Conservation (phyloP, 2,888 invertebrate species). For the Embidobia sp. region DNA sequence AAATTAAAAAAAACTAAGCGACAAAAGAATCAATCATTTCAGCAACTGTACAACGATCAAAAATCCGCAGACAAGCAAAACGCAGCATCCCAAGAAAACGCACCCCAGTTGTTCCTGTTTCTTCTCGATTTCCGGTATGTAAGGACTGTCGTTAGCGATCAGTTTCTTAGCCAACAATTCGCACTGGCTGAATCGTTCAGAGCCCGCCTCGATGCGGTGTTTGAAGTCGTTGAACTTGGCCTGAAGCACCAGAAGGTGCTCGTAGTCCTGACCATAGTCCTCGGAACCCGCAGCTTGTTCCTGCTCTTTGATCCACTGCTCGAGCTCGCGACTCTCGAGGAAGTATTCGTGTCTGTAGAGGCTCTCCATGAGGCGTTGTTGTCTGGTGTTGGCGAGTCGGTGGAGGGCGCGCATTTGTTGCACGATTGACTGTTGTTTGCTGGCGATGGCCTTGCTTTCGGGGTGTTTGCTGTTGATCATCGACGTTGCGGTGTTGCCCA, state of each 20-base stretch:
- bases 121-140: conserved; percentile 91
- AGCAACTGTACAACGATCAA: no score
- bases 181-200: conserved; percentile 94
- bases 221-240: conserved; percentile 97
- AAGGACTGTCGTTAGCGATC: conserved; percentile 91
- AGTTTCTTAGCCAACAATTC: conserved; percentile 95
- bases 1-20: no score
- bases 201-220: conserved; percentile 93
- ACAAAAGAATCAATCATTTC: no score
- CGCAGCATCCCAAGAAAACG: no score
- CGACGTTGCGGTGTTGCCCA: conserved; percentile 92
- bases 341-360: conserved; percentile 95
- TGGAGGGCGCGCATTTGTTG: conserved; percentile 91
- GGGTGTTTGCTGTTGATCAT: conserved; percentile 92
- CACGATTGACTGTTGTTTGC: conserved; percentile 88
- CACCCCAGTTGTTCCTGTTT: conserved; percentile 92
- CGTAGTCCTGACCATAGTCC: conserved; percentile 97
- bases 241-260: conserved; percentile 92
- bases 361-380: conserved; percentile 94
- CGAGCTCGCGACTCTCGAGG: conserved; percentile 93
- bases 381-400: conserved; percentile 89
- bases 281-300: conserved; percentile 93
- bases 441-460: conserved; percentile 90
- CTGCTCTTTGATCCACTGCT: conserved; percentile 96
- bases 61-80: no score